A percentile compares a stretch with the other conserved stretches of the same genome.
Conservation (phyloP, 2,113 vertebrate species). For the Rousettus leschenaultii region DNA sequence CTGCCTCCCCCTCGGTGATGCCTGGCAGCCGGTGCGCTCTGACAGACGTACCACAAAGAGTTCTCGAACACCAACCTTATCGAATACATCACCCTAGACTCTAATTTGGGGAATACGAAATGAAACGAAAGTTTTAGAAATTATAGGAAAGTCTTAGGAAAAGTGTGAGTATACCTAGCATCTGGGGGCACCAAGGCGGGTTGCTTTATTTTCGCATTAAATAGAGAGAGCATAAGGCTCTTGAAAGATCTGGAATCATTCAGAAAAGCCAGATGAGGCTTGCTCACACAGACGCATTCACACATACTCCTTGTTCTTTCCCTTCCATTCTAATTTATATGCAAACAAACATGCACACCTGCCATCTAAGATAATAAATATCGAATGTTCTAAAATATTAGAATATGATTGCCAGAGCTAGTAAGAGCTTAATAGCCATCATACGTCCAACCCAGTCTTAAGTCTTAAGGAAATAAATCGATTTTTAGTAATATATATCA, state of each 20-base stretch:
- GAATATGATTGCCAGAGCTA: not conserved
- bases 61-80: not conserved
- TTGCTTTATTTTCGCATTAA: not conserved
- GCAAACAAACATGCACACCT: not conserved
- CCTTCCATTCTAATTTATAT: not conserved
- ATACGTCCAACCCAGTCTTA: not conserved
- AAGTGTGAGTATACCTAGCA: not conserved
- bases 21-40: not conserved
- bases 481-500: not conserved
- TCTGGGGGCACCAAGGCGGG: not conserved
- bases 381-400: not conserved
- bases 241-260: not conserved
- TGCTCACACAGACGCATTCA: not conserved
- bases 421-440: not conserved
- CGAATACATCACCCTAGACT: not conserved
- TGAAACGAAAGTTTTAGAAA: conserved; percentile 1
- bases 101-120: not conserved
- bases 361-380: not conserved
- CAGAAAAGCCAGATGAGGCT: not conserved
- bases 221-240: not conserved
- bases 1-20: not conserved
- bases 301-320: not conserved
- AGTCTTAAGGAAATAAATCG: not conserved
- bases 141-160: not conserved
- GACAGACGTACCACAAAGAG: not conserved